These are phyloP conservation scores for Drosophila neonasuta DNA, from an alignment of 2,888 invertebrate species.

Conservation along the genomic window DNA sequence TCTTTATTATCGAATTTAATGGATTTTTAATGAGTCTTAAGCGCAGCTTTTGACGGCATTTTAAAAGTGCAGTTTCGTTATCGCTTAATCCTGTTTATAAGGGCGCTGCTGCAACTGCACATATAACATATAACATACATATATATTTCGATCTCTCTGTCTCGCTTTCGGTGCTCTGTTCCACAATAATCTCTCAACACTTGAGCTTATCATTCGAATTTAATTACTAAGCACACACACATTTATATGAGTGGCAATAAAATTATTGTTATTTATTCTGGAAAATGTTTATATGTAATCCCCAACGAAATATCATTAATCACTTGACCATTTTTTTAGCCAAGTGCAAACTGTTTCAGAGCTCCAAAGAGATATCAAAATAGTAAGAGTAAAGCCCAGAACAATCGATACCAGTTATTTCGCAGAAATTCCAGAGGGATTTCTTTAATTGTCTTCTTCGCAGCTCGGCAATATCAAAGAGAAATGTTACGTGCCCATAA, in stretches of 20 bases:
- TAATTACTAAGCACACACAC: neutral
- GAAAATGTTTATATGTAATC: neutral
- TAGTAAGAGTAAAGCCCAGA: neutral
- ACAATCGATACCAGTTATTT: neutral
- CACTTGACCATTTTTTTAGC: neutral
- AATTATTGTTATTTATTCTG: neutral
- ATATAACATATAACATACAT: neutral
- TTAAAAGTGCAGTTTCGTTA: conserved; percentile 67
- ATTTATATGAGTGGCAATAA: conserved; percentile 13
- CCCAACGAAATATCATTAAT: neutral
- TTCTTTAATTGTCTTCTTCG: neutral
- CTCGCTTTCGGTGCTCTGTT: neutral
- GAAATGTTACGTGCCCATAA: neutral
- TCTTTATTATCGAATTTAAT: conserved; percentile 66
- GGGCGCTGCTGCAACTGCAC: conserved; percentile 23
- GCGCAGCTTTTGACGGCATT: conserved; percentile 71
- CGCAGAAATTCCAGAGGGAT: conserved; percentile 1
- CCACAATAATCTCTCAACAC: neutral
- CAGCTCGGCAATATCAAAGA: conserved; percentile 4
- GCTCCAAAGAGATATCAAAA: too few species aligned
- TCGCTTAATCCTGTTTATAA: conserved; percentile 69
- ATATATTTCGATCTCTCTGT: neutral
- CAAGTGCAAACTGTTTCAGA: neutral
- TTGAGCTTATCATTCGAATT: conserved; percentile 11
- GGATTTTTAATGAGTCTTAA: conserved; percentile 73